Base-by-base conservation (phyloP, 2,888 invertebrate genomes). In the Agonopterix alstromeriana region DNA sequence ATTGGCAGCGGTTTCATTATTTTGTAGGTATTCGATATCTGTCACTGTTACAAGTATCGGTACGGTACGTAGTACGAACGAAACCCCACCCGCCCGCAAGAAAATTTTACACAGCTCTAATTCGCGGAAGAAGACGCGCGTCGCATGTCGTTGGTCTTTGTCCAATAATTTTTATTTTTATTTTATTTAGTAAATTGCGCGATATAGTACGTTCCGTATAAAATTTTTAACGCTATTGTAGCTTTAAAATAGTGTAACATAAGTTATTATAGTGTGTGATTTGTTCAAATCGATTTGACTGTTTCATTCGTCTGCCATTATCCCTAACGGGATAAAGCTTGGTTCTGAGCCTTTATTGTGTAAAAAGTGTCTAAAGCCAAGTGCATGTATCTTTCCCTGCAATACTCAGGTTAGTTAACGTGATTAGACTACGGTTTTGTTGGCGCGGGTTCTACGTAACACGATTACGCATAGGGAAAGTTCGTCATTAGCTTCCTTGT, bases 361-460 rank as follows among this genome's bases (percentile, higher is more conserved):
- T 67, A 73, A 79, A 79, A 83, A 88, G 89, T 86, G 80, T 81
- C 73, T 63, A 79, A 87, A 89, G 86, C 86, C 82, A 88, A 88
- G 89, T 89, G 89, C 88, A 89, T 89, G 89, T 85, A 89, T 89
- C 89, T 89, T 85, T 82, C 81, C 76, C 78, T 85, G 89, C 86
- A 87, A 83, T 84, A 87, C 84, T 72, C 87, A 89, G 89, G 89
- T 89, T 63, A 72, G 85, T 79, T 56, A 12, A 10, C 8, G 7
- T 27, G 5, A 27, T 10, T 14, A n/a, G 10, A n/a, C 14, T 17
- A 10, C 11, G 42, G n/a, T 12, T 4, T 2, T 10, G 40, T 48
- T 43, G 3, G 36, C 53, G 73, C 69, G 68, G 65, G 67, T 70
- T 70, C 57, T 60, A 73, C 70, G 76, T 75, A 75, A 73, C 60